Percentiles rank a stretch among this genome's conserved stretches.
Conservation (phyloP, 2,797 vertebrate species). For the Enteromius paludinosus region DNA sequence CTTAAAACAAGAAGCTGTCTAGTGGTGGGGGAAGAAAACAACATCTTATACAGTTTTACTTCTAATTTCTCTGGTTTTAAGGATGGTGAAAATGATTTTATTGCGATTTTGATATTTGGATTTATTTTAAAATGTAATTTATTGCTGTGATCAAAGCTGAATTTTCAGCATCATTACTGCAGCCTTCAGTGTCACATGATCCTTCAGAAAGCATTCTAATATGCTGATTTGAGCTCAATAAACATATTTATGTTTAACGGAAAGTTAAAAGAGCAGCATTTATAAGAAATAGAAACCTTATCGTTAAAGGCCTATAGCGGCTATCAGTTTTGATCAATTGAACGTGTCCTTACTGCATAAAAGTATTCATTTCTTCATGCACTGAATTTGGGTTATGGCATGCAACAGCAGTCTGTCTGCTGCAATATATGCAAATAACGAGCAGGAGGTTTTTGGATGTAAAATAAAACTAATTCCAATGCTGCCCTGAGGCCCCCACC, state of each 20-base stretch:
- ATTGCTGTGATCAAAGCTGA: neutral
- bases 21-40: neutral
- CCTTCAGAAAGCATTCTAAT: neutral
- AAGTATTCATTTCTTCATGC: neutral
- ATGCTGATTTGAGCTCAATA: neutral
- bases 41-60: neutral
- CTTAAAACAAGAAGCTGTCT: neutral
- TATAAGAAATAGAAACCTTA: neutral
- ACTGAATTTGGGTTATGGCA: neutral
- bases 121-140: neutral
- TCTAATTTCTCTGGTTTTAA: neutral
- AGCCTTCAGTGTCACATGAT: neutral
- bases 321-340: neutral
- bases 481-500: constrained; percentile 44
- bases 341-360: neutral
- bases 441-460: constrained; percentile 26
- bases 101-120: neutral
- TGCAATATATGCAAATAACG: constrained; percentile 13
- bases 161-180: neutral
- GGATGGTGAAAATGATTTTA: neutral
- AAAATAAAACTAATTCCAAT: constrained; percentile 43
- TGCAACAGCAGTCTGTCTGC: neutral
- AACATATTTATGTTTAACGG: neutral
- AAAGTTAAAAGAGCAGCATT: neutral
- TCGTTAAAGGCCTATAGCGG: neutral